Conservation (phyloP, 2,113 vertebrate genomes). For the human region GRCh38 chr4:47366001-47366500, state of each 20-base stretch:
- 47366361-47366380: slow-evolving; percentile 2
- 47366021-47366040: not conserved
- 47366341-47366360: slow-evolving; percentile 1
- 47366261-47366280: not conserved
- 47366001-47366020: slow-evolving; percentile 49
- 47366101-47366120: not conserved
- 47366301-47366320: not conserved
- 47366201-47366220: not conserved
- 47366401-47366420: not conserved
- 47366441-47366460: slow-evolving; percentile 47
- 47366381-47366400: not conserved
- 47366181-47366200: not conserved
- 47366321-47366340: slow-evolving; percentile 12
- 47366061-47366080: not conserved
- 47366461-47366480: slow-evolving; percentile 35
- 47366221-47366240: not conserved
- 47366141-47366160: not conserved
- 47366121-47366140: not conserved
- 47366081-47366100: not conserved
- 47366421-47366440: not conserved
- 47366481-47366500: slow-evolving; percentile 52
- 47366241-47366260: not conserved
- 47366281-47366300: not conserved
- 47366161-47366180: not conserved
- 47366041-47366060: slow-evolving; percentile 18